Base-by-base conservation (phyloP, 2,113 vertebrate species). In the Forbesichthys agassizii region DNA sequence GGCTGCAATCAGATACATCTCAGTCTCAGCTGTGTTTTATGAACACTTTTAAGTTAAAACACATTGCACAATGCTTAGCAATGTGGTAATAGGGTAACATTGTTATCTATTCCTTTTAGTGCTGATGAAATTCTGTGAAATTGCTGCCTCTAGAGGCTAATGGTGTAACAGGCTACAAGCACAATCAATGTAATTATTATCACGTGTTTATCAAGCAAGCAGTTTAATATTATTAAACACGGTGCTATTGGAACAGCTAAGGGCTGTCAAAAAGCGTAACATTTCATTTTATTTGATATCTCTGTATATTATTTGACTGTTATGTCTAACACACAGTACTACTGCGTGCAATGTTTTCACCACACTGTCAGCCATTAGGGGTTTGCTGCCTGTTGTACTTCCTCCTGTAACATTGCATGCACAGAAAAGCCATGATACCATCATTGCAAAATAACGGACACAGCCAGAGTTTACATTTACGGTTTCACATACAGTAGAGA, bases 71-170 rank as follows among this genome's bases (percentile, higher is more conserved):
- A 42, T 42, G 36, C 36, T 5, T 8, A 42, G 36, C 36, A 42
- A 42, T 42, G 36, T 42, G 36, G 36, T 42, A 42, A 53, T 66
- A 57, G 33, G 11, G 49, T 51, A 9, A 13, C 42, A 33, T 11
- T 51, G 33, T 59, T 27, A 61, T 51, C 11, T 60, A 70, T 74
- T 71, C 48, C 48, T 10, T 62, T 61, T 52, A 47, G 16, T 68
- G 71, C 56, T 66, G 65, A 81, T 60, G 64, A 59, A 79, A 11
- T 61, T 69, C 68, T 48, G 33, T 51, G 49, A 66, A 68, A 65
- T 13, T 42, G 48, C 36, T 62, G 61, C 68, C 20, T 54, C 69
- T 49, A 59, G n/a, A 47, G 48, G 27, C 33, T 68, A 69, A 51
- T 11, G 18, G 9, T 67, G 67, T 64, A 68, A 46, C 68, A 63